Evolutionary conservation across 37 sponge, comb jelly and placozoan species (phyloP), one percentile per base, ranked within the genome.

Genomic region (Ianthella basta): DNA sequence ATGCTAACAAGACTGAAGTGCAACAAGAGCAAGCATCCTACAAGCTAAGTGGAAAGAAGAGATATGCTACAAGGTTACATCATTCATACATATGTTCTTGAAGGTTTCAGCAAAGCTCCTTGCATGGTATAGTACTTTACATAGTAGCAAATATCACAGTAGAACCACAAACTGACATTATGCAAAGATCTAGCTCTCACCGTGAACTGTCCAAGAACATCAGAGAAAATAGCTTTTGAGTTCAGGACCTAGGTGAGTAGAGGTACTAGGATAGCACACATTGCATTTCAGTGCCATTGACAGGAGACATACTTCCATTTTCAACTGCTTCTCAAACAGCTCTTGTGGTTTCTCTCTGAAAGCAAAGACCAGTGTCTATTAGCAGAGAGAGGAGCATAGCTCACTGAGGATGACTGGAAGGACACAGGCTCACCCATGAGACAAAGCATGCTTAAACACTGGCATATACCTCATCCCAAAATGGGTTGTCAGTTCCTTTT

Each of bases 171-270:
- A n/a, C n/a, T n/a, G n/a, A n/a, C n/a, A n/a, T n/a, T n/a, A n/a
- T 27, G 38, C 55, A 54, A 21, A 78, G 27, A n/a, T n/a, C n/a
- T n/a, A n/a, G 66, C 27, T 18, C 34, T 32, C 34, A 92, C 89
- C 89, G 94, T 96, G 90, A 98, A 98, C 32, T 95, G 85, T 25
- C 99, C 99, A 69, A 98, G 94, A 24, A 98, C 91, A 55, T 95
- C 95, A 38, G 60, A 34, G 56, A 97, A 60, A 36, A 96, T 79
- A 25, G 83, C 83, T 82, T 95, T 94, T 56, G 97, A 85, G 79
- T 96, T 91, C 73, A 92, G 86, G 34, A 97, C 19, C 70, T 69
- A 32, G 29, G 4, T 34, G 34, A 69, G 1, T 18, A 30, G 34
- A 1, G 6, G 18, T 33, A 69, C n/a, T n/a, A n/a, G n/a, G n/a